Evolutionary conservation across 2,888 invertebrate genomes (phyloP), one percentile per base, ranked within the genome.

Genomic region (Machimus atricapillus): DNA sequence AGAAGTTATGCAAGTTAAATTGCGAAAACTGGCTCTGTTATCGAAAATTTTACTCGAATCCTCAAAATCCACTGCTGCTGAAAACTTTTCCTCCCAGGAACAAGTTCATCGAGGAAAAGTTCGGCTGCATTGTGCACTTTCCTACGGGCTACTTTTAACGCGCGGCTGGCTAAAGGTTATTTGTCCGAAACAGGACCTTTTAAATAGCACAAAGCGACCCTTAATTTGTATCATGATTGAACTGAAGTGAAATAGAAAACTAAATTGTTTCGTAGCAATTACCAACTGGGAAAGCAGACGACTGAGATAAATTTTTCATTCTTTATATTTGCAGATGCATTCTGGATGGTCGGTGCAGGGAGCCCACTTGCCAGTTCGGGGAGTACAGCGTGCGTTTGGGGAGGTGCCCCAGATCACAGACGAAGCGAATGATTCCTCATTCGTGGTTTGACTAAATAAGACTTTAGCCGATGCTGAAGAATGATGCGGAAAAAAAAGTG

Each of bases 321-420:
- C 34, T 74, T n/a, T 74, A 12, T 34, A 46, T 40, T 88, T 89
- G 4, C 77, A 92, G 92, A 52, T 92, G 92, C 88, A 91, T 92
- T 31, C 89, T 89, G n/a, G 90, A 89, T 19, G 89, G 90, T n/a
- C 90, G 90, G 19, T 92, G 92, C 88, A 91, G 89, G 87, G 89
- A 89, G 19, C 92, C 92, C 16, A 90, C 90, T 37, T 92, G 91
- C 88, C 91, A 90, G 79, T 90, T 90, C 83, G 92, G 92, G 40
- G 86, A 89, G 2, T 92, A 92, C 73, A 91, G 89, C 87, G 88
- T 82, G 40, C 89, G 89, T 74, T 89, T 88, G 16, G 92, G 92
- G n/a, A 91, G 92, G n/a, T 92, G 92, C 87, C 92, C 92, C n/a
- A 58, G 73, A 73, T 66, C 83, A 40, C 83, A 66, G n/a, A 66